Conservation (phyloP, 2,113 vertebrate genomes). For the Dendropsophus ebraccatus region DNA sequence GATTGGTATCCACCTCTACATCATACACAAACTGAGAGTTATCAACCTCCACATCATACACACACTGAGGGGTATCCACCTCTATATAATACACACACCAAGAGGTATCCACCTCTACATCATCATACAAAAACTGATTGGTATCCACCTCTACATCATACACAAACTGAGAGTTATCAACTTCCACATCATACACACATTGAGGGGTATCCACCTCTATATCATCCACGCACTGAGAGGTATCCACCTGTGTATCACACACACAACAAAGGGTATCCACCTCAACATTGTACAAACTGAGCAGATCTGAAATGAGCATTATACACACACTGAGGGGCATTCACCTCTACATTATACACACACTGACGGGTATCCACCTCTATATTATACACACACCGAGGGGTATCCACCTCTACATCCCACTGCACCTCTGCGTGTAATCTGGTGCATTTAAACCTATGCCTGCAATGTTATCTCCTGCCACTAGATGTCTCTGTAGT, state of each 20-base stretch:
- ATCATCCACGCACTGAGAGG: neutral
- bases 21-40: neutral
- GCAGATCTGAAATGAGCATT: too few species aligned
- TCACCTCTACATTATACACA: neutral
- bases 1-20: neutral
- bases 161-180: neutral
- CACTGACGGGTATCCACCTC: neutral
- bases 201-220: neutral
- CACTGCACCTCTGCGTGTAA: too few species aligned
- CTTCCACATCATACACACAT: neutral
- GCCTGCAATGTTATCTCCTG: too few species aligned
- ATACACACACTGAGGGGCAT: too few species aligned
- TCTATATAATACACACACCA: neutral
- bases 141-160: neutral
- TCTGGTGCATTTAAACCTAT: too few species aligned
- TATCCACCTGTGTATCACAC: too few species aligned
- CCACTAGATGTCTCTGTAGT: too few species aligned
- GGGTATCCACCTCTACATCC: too few species aligned
- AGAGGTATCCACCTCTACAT: neutral
- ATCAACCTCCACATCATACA: neutral
- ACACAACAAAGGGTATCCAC: too few species aligned
- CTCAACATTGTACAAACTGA: too few species aligned
- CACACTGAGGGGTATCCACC: neutral
- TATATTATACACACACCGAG: neutral
- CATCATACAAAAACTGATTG: neutral